Evolutionary conservation across 2,797 vertebrate species (phyloP).

Genomic region (Podarcis siculus): DNA sequence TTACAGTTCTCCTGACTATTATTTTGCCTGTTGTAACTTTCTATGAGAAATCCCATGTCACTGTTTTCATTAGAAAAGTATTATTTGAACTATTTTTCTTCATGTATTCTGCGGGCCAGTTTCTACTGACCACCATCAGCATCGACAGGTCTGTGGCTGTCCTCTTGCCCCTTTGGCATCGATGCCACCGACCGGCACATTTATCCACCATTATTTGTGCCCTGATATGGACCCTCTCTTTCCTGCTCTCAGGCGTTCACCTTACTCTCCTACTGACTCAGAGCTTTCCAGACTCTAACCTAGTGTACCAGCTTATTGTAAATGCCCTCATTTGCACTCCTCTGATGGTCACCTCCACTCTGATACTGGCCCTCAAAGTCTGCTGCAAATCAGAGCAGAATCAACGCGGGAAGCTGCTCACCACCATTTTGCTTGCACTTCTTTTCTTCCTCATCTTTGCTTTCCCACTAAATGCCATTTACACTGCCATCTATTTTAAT

Average conservation of each 20-base stretch:
- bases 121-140: neutral
- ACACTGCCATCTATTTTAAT: too few relatives aligned
- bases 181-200: neutral
- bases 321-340: neutral
- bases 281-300: too few relatives aligned
- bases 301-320: neutral
- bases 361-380: neutral
- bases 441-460: neutral
- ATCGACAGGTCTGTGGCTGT: neutral
- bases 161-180: constrained; percentile 21
- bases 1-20: neutral
- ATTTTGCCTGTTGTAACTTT: too few relatives aligned
- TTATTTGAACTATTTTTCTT: neutral
- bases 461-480: neutral
- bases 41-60: too few relatives aligned
- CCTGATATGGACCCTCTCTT: neutral
- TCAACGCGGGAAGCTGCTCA: neutral
- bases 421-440: neutral
- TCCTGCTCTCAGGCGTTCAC: rapidly evolving
- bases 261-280: too few relatives aligned
- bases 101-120: neutral
- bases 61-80: too few relatives aligned
- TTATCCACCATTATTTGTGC: neutral
- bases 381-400: neutral
- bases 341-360: neutral